These are phyloP conservation scores for Ridgeia piscesae DNA, from an alignment of 1,140 invertebrate species.

Conservation along the genomic window DNA sequence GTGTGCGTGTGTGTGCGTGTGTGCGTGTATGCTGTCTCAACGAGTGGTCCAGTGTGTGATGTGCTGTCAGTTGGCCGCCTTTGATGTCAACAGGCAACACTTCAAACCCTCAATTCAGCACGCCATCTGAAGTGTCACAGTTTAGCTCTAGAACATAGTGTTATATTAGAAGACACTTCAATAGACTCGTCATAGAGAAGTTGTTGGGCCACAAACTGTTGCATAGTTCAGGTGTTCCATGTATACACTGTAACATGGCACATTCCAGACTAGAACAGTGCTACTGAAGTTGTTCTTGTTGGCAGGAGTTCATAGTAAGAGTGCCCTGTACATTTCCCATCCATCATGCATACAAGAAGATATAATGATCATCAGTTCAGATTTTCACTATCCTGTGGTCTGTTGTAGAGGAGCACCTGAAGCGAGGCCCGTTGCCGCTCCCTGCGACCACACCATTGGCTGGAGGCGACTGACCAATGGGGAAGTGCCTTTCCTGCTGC, in stretches of 20 bases:
- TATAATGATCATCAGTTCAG: too few relatives aligned
- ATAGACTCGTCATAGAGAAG: background rate
- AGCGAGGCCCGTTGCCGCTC: background rate
- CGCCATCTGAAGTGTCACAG: background rate
- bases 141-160: background rate
- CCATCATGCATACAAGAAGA: background rate
- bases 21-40: background rate
- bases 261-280: too few relatives aligned
- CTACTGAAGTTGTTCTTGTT: too few relatives aligned
- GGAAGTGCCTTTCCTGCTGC: constrained; percentile 26
- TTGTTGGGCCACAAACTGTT: too few relatives aligned
- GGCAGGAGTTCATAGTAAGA: too few relatives aligned
- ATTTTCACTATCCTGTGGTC: background rate
- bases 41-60: background rate
- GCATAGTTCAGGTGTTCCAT: too few relatives aligned
- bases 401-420: background rate
- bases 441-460: background rate
- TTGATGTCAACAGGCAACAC: background rate
- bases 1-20: background rate
- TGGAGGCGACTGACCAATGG: constrained; percentile 14
- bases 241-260: too few relatives aligned
- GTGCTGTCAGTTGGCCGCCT: background rate
- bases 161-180: background rate
- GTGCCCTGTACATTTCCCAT: too few relatives aligned
- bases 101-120: background rate